A percentile compares a stretch with the other conserved stretches of the same genome.
These are phyloP conservation scores for Lasioglossum marginatum DNA, from an alignment of 2,888 invertebrate species.

Conservation along the genomic window DNA sequence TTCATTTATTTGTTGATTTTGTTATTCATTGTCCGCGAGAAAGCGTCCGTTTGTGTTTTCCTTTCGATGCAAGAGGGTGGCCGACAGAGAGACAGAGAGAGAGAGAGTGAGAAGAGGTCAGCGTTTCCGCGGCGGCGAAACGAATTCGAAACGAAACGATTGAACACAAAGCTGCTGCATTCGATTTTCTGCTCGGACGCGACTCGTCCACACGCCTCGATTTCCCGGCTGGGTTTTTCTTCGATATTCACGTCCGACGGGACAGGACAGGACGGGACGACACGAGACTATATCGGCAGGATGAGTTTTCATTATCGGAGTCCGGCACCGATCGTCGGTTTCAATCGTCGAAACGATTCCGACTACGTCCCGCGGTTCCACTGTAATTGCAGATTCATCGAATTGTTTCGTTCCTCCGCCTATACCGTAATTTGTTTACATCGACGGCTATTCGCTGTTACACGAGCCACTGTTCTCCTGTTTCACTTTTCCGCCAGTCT, in stretches of 20 bases:
- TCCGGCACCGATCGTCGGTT: slow-evolving; percentile 24
- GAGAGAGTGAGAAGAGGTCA: not conserved
- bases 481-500: not conserved
- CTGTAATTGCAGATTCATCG: not conserved
- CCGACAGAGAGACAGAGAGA: not conserved
- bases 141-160: slow-evolving; percentile 50
- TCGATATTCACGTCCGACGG: slow-evolving; percentile 37
- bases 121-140: slow-evolving; percentile 11
- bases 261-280: not conserved
- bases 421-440: not conserved
- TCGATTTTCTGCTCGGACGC: slow-evolving; percentile 51
- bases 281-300: slow-evolving; percentile 14
- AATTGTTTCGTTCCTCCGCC: not conserved
- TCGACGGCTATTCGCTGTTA: not conserved
- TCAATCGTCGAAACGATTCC: slow-evolving; percentile 37
- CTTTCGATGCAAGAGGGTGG: not conserved
- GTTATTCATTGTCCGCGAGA: not conserved
- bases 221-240: not conserved
- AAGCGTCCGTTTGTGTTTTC: not conserved
- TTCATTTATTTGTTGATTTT: slow-evolving; percentile 15
- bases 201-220: slow-evolving; percentile 26
- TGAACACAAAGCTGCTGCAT: slow-evolving; percentile 59
- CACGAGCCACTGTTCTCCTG: not conserved
- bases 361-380: not conserved
- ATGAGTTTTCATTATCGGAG: slow-evolving; percentile 49